phyloP scores from a whole-genome alignment of 1,140 invertebrate genomes.

The Cylas formicarius region DNA sequence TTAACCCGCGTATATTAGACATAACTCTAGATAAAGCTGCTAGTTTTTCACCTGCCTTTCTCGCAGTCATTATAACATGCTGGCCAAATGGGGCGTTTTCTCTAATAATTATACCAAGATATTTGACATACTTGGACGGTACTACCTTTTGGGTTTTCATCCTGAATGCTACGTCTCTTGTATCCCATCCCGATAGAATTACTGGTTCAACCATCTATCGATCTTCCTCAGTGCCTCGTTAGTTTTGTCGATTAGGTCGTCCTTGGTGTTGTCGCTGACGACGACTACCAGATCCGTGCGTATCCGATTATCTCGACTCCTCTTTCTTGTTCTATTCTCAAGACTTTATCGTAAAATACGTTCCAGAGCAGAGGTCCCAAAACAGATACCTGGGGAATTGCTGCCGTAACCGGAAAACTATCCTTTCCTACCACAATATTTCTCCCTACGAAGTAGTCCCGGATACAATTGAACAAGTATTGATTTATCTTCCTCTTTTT shows the following conservation, averaged over 20 bases:
- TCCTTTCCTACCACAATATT: neutral
- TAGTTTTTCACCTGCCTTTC: no score
- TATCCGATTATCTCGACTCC: conserved; percentile 11
- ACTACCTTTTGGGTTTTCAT: no score
- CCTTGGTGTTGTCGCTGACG: conserved; percentile 3
- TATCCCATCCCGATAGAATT: no score
- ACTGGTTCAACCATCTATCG: no score
- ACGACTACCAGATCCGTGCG: conserved; percentile 14
- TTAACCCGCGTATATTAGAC: neutral
- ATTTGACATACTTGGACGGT: no score
- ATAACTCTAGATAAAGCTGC: neutral
- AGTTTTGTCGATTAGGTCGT: neutral
- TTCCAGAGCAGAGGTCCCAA: conserved; percentile 19
- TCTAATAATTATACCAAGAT: no score
- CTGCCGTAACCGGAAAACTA: neutral
- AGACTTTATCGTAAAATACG: conserved; percentile 13
- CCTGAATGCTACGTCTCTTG: no score
- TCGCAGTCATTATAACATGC: no score
- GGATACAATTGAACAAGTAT: conserved; percentile 6
- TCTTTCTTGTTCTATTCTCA: neutral
- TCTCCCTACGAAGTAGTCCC: conserved; percentile 2
- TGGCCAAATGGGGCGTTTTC: no score
- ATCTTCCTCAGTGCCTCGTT: neutral
- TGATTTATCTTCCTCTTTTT: neutral
- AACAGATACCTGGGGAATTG: conserved; percentile 18